Base-by-base conservation (phyloP, 2,113 vertebrate genomes). In the Trichechus manatus region DNA sequence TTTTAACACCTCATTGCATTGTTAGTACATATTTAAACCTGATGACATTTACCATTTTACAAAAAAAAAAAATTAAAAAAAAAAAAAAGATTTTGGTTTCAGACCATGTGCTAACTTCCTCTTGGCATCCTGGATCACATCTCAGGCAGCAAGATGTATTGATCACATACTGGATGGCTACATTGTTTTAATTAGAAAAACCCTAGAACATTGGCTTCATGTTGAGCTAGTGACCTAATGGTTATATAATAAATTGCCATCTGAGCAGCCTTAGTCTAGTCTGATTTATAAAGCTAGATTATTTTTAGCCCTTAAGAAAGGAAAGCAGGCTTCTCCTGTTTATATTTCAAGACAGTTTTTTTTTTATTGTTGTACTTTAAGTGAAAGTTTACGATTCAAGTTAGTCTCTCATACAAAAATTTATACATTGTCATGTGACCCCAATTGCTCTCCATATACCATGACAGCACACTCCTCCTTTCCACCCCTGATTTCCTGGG, bases 11-110 rank as follows among this genome's bases (percentile, higher is more conserved):
- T 96, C 80, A 72, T 5, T 81, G 50, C 53, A 66, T 80, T 33
- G 20, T 89, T 84, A 94, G 15, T 97, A 44, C 29, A 93, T 87
- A 92, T 9, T 92, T 92, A 92, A 80, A 92, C 22, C 31, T 70
- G 63, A 17, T n/a, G 17, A 56, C 36, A 74, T 33, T 89, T 74
- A 36, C 19, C 33, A 56, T 91, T 79, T 63, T 77, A 74, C 13
- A 66, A 23, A 64, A 66, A 77, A 53, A 53, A 53, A 11, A 15
- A 56, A 9, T 47, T 13, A 17, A 89, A 74, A 59, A 79, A 44
- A 25, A 79, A 64, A 50, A 50, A 94, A 44, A 31, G 3, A 0
- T 79, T 75, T 91, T 88, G 31, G 39, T 85, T 86, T 93, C 53
- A 88, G 33, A 95, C 22, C 1, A 29, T 68, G 13, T 89, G 39